Conservation (phyloP, 2,113 vertebrate species). For the Cyrtonyx montezumae region DNA sequence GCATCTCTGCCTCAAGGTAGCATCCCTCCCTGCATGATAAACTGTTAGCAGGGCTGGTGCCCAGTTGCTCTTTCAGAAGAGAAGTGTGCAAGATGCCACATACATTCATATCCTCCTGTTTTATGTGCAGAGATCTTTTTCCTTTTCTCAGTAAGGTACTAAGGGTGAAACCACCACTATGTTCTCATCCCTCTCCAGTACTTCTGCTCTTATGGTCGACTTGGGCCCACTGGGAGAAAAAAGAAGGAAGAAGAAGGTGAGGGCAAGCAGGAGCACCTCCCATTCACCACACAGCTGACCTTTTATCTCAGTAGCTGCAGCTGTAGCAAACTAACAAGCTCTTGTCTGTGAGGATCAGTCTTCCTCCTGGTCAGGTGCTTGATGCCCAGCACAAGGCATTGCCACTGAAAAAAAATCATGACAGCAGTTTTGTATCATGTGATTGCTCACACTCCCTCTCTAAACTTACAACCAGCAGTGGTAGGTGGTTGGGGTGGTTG, state of each 20-base stretch:
- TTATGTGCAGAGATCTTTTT: background rate
- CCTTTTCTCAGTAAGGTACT: background rate
- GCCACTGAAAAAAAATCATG: background rate
- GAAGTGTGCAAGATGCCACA: conserved; percentile 31
- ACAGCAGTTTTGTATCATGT: background rate
- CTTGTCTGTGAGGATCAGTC: background rate
- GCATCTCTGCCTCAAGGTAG: background rate
- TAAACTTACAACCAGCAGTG: background rate
- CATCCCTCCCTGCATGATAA: background rate
- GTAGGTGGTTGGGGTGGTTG: no score
- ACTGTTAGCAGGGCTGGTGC: background rate
- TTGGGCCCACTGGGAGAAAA: conserved; percentile 27
- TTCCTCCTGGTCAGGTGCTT: background rate
- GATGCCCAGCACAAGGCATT: background rate
- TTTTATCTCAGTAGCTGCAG: background rate
- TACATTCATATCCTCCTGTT: conserved; percentile 3
- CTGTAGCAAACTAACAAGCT: background rate
- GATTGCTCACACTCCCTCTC: background rate
- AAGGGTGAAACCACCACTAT: background rate
- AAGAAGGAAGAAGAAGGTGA: background rate
- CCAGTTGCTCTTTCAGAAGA: conserved; percentile 49
- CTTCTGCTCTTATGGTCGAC: conserved; percentile 43
- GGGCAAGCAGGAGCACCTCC: background rate
- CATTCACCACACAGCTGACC: background rate
- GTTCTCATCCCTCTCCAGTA: conserved; percentile 35